These are phyloP conservation scores for Gambusia yucatana DNA, from an alignment of 2,797 vertebrate species.

Conservation along the genomic window DNA sequence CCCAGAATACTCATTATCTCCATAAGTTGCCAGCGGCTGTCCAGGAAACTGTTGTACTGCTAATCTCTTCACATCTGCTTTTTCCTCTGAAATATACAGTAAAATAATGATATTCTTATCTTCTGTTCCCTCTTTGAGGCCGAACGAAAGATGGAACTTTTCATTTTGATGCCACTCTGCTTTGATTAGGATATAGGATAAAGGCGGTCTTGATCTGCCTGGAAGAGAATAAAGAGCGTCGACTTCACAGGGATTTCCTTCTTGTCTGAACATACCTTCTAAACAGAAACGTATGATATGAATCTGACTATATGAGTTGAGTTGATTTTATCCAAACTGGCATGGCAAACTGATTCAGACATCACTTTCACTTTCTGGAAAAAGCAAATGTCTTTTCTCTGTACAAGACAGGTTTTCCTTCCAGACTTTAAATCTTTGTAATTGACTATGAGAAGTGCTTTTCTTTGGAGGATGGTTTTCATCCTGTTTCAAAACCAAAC, in stretches of 20 bases:
- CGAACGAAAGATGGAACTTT: conserved; percentile 43
- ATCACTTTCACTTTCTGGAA: conserved; percentile 25
- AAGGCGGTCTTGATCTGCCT: conserved; percentile 64
- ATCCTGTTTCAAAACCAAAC: conserved; percentile 86
- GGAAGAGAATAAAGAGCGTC: conserved; percentile 50
- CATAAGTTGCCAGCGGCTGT: conserved; percentile 50
- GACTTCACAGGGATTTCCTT: conserved; percentile 49
- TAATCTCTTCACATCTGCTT: conserved; percentile 63
- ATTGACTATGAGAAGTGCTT: conserved; percentile 88
- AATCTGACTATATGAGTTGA: conserved; percentile 7
- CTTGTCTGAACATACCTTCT: conserved; percentile 24
- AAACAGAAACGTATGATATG: conserved; percentile 32
- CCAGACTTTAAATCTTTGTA: conserved; percentile 85
- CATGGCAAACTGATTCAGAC: conserved; percentile 19
- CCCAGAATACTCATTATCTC: conserved; percentile 61
- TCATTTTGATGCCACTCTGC: conserved; percentile 28
- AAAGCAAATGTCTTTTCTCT: conserved; percentile 55
- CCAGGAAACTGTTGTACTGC: conserved; percentile 37
- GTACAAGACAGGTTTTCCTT: conserved; percentile 83
- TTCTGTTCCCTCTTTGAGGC: conserved; percentile 29
- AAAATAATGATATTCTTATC: conserved; percentile 61
- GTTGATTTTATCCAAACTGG: conserved; percentile 2
- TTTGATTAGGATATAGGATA: conserved; percentile 58
- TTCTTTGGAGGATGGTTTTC: conserved; percentile 86
- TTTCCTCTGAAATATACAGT: conserved; percentile 49